A percentile compares a stretch with the other conserved stretches of the same genome.
These are phyloP conservation scores for Cercopithecus petaurista DNA, from an alignment of 2,797 vertebrate species.

Conservation along the genomic window DNA sequence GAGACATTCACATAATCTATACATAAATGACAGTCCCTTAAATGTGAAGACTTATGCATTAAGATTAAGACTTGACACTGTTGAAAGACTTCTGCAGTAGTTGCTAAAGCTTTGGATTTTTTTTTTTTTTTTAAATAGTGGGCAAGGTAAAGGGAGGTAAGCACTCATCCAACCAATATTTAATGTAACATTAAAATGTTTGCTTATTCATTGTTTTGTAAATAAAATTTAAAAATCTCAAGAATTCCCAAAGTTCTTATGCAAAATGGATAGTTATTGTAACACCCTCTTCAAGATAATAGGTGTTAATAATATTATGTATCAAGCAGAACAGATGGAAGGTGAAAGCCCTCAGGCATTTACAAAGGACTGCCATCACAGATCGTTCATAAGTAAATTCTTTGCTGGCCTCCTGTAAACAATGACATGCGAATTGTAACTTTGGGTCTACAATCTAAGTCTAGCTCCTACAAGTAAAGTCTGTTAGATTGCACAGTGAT, in stretches of 20 bases:
- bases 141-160: neutral
- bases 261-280: neutral
- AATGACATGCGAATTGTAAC: neutral
- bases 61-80: neutral
- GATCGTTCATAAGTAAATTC: neutral
- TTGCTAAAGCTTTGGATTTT: neutral
- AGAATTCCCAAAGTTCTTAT: neutral
- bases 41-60: neutral
- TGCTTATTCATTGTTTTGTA: neutral
- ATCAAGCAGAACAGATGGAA: no score
- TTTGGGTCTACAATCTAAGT: neutral
- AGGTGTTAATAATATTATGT: no score
- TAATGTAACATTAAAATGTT: neutral
- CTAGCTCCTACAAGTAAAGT: neutral
- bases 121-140: neutral
- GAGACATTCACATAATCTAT: neutral
- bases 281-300: no score
- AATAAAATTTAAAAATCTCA: no score
- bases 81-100: neutral
- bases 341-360: neutral
- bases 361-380: neutral
- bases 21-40: neutral
- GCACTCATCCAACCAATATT: neutral
- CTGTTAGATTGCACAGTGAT: neutral
- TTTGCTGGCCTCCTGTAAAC: neutral